Evolutionary conservation across 2,113 vertebrate species (phyloP).

Genomic region (Tetraodon nigroviridis): DNA sequence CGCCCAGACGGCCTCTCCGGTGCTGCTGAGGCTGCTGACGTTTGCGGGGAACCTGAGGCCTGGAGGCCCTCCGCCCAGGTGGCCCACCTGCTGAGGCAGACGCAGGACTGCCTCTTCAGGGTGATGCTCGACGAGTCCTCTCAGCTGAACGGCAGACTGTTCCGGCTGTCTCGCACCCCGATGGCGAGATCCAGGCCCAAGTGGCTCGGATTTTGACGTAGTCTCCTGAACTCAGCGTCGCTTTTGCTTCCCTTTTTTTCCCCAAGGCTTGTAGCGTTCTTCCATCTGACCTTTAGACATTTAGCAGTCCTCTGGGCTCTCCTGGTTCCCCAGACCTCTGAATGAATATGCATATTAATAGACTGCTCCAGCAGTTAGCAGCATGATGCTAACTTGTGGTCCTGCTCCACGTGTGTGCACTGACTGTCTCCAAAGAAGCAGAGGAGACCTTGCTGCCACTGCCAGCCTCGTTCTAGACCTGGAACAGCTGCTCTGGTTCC

Average conservation of each 20-base stretch:
- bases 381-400: constrained; percentile 17
- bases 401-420: constrained; percentile 32
- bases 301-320: background rate
- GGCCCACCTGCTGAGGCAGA: constrained; percentile 66
- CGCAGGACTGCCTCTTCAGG: constrained; percentile 79
- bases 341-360: constrained; percentile 3
- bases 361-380: background rate
- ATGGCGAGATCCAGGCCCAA: constrained; percentile 82
- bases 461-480: constrained; percentile 38
- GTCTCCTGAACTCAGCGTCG: constrained; percentile 8
- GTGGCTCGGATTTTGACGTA: constrained; percentile 79
- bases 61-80: constrained; percentile 66
- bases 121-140: constrained; percentile 77
- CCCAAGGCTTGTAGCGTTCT: background rate
- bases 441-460: constrained; percentile 54
- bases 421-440: constrained; percentile 18
- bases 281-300: background rate
- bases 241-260: constrained; percentile 23
- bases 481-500: too few species aligned
- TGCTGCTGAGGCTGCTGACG: constrained; percentile 81
- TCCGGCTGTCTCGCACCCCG: constrained; percentile 77
- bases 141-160: constrained; percentile 77
- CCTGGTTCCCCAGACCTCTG: constrained; percentile 11
- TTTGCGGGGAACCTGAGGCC: constrained; percentile 83
- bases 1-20: constrained; percentile 64